Evolutionary conservation across 1,140 invertebrate genomes (phyloP).

Genomic region (Drosophila nigrodunni): DNA sequence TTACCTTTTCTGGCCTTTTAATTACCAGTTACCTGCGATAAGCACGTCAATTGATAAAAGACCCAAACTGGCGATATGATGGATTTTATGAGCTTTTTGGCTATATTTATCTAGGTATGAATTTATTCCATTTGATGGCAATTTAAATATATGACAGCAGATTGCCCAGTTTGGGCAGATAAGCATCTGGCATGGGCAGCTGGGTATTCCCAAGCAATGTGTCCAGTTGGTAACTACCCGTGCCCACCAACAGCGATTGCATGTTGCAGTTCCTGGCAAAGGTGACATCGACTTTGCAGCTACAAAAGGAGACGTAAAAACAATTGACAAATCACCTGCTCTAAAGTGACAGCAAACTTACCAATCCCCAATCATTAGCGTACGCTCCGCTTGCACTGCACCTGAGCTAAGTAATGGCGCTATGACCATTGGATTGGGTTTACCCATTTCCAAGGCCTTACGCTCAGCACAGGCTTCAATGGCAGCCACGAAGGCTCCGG

Average conservation of each 20-base stretch:
- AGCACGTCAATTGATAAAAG: neutral
- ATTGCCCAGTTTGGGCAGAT: slow-evolving; percentile 89
- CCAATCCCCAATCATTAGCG: slow-evolving; percentile 97
- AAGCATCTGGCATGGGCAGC: slow-evolving; percentile 89
- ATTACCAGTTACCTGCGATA: neutral
- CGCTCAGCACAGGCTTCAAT: slow-evolving; percentile 92
- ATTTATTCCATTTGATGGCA: slow-evolving; percentile 12
- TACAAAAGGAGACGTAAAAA: slow-evolving; percentile 62
- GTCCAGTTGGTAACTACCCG: slow-evolving; percentile 89
- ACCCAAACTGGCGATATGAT: neutral
- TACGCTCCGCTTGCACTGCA: slow-evolving; percentile 90
- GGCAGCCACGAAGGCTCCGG: slow-evolving; percentile 92
- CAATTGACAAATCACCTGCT: slow-evolving; percentile 6
- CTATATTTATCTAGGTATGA: neutral
- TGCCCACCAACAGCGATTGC: slow-evolving; percentile 92
- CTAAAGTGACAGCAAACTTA: slow-evolving; percentile 71
- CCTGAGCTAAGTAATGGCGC: slow-evolving; percentile 82
- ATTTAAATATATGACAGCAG: slow-evolving; percentile 83
- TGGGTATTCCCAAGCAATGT: slow-evolving; percentile 32
- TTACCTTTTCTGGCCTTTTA: slow-evolving; percentile 12
- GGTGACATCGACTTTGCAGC: slow-evolving; percentile 94
- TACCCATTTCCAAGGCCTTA: slow-evolving; percentile 94
- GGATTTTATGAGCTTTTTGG: neutral
- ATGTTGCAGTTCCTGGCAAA: slow-evolving; percentile 94
- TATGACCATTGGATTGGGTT: slow-evolving; percentile 86